These are phyloP conservation scores for Chiroxiphia lanceolata DNA, from an alignment of 2,797 vertebrate species.

Conservation along the genomic window DNA sequence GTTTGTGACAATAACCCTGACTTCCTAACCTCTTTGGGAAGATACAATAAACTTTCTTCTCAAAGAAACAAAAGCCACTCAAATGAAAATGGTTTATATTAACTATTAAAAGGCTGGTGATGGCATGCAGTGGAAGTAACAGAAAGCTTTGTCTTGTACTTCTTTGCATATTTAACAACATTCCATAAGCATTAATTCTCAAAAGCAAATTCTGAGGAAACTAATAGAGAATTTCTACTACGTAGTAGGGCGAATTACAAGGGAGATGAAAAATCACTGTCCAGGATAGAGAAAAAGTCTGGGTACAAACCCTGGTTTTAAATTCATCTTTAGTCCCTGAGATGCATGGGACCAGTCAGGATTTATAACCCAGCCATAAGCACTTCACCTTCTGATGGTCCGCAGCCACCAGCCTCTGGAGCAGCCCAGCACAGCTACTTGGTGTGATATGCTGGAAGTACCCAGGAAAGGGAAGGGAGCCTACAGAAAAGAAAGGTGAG, in stretches of 20 bases:
- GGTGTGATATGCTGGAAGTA: neutral
- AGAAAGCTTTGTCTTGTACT: neutral
- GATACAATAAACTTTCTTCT: neutral
- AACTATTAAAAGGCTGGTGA: neutral
- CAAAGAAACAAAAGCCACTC: neutral
- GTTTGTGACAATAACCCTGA: neutral
- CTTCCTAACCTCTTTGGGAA: neutral
- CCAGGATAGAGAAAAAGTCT: neutral
- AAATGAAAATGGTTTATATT: neutral
- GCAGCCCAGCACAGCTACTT: neutral
- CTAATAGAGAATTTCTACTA: neutral
- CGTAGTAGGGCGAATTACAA: neutral
- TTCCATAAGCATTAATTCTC: neutral
- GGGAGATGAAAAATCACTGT: neutral
- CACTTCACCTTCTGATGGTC: neutral
- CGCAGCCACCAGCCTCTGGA: neutral
- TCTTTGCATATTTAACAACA: neutral
- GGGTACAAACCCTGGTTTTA: neutral
- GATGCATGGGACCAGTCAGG: fast-evolving
- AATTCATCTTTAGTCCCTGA: neutral
- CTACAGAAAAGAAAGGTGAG: neutral
- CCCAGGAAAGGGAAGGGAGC: neutral
- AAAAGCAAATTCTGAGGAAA: neutral
- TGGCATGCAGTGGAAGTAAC: neutral
- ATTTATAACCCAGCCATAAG: neutral